These are phyloP conservation scores for crab-eating macaque (Macaca fascicularis) DNA, from an alignment of 2,113 vertebrate genomes.

Conservation along the genomic window DNA sequence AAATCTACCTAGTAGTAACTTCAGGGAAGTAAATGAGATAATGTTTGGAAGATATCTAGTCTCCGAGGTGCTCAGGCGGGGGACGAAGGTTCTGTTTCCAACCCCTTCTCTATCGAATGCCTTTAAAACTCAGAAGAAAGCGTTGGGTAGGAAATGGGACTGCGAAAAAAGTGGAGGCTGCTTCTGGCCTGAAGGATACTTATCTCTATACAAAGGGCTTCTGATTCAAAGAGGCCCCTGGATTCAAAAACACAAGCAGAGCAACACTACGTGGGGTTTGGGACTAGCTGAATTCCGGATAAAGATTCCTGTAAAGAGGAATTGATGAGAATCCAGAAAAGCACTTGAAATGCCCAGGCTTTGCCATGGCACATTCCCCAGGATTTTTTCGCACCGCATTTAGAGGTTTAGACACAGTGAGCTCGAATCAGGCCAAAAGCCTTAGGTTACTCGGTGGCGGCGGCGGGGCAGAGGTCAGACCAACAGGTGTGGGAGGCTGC, in stretches of 20 bases:
- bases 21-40: not conserved
- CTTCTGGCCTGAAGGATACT: not conserved
- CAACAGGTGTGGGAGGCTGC: slow-evolving; percentile 28
- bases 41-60: not conserved
- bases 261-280: not conserved
- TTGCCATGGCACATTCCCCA: not conserved
- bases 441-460: not conserved
- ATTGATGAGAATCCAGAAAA: not conserved
- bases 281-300: not conserved
- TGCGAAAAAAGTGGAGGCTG: not conserved
- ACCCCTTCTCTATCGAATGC: not conserved
- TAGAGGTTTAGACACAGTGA: not conserved
- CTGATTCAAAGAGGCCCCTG: not conserved
- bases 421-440: not conserved
- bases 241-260: not conserved
- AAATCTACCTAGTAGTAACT: not conserved
- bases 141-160: not conserved
- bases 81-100: not conserved
- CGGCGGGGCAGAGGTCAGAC: not conserved
- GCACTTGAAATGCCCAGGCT: not conserved
- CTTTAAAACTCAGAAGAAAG: not conserved
- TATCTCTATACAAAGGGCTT: not conserved
- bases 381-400: not conserved
- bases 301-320: not conserved
- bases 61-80: not conserved